A percentile compares a stretch with the other conserved stretches of the same genome.
These are phyloP conservation scores for Stenurella melanura DNA, from an alignment of 2,888 invertebrate genomes.

Conservation along the genomic window DNA sequence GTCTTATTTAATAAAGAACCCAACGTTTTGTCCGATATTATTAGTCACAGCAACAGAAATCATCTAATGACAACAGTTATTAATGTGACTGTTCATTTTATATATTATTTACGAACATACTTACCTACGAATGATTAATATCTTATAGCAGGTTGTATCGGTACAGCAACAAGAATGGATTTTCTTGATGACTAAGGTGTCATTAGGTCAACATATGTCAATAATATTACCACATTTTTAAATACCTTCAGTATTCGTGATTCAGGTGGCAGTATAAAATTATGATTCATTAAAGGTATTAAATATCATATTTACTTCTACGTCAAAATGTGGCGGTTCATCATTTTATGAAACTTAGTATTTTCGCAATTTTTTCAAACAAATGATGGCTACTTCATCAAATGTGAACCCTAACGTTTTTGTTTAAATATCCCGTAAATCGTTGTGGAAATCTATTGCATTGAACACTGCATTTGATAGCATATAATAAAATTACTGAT, in stretches of 20 bases:
- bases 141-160: neutral
- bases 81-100: too few relatives aligned
- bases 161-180: neutral
- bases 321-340: neutral
- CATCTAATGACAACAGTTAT: too few relatives aligned
- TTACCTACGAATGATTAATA: neutral
- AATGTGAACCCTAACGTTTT: neutral
- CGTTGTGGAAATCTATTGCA: neutral
- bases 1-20: too few relatives aligned
- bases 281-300: neutral
- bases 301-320: neutral
- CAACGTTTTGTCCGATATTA: too few relatives aligned
- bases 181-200: neutral
- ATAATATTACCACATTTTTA: too few relatives aligned
- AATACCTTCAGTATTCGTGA: neutral
- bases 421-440: neutral
- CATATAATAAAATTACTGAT: constrained; percentile 17
- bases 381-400: neutral
- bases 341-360: too few relatives aligned
- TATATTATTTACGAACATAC: too few relatives aligned
- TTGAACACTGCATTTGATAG: constrained; percentile 5
- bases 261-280: neutral
- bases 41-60: too few relatives aligned
- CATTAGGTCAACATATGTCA: too few relatives aligned
- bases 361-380: too few relatives aligned